These are phyloP conservation scores for Oryzaephilus surinamensis DNA, from an alignment of 1,140 invertebrate species.

Conservation along the genomic window DNA sequence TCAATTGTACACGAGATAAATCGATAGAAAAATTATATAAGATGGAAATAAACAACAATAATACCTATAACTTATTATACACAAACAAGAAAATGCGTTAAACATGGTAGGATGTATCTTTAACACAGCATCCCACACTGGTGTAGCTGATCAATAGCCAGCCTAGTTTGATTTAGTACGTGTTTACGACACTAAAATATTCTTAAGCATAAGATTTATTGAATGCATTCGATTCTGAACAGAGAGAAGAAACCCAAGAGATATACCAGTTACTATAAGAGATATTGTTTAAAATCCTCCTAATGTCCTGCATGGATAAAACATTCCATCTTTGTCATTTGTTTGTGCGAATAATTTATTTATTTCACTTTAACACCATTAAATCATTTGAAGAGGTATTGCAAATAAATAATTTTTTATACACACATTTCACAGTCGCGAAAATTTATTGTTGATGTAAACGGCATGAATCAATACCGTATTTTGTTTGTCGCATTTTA, in stretches of 20 bases:
- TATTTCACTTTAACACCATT: neutral
- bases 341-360: neutral
- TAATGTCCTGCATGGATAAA: conserved; percentile 3
- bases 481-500: conserved; percentile 6
- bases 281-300: conserved; percentile 11
- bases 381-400: conserved; percentile 6
- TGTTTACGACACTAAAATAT: conserved; percentile 19
- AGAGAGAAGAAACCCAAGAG: conserved; percentile 9
- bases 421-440: conserved; percentile 1
- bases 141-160: conserved; percentile 16
- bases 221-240: conserved; percentile 14
- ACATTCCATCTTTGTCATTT: conserved; percentile 2
- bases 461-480: conserved; percentile 8
- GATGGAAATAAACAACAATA: conserved; percentile 3
- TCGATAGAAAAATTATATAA: too few relatives aligned
- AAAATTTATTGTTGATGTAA: conserved; percentile 6
- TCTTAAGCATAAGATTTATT: conserved; percentile 14
- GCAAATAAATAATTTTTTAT: conserved; percentile 6
- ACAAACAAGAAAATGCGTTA: too few relatives aligned
- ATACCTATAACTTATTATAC: conserved; percentile 1
- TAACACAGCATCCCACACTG: too few relatives aligned
- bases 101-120: too few relatives aligned
- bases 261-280: conserved; percentile 1
- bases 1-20: too few relatives aligned
- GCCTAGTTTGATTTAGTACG: conserved; percentile 17